Conservation (phyloP, 2,797 vertebrate species). For the Poecilia wingei region DNA sequence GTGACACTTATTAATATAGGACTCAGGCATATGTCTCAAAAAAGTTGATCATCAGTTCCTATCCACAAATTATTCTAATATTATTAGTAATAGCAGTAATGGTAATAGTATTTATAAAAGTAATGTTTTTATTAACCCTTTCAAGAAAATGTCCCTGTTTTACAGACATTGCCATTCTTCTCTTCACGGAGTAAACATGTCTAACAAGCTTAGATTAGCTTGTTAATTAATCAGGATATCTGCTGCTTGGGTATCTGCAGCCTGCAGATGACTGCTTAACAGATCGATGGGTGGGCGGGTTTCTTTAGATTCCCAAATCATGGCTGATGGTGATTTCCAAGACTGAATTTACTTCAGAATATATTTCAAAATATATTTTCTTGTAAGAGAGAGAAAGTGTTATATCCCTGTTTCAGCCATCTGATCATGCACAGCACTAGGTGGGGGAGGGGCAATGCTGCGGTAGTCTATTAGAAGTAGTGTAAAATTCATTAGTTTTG, state of each 20-base stretch:
- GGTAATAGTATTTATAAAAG: background rate
- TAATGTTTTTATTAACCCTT: background rate
- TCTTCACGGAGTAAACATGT: background rate
- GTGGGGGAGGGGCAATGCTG: background rate
- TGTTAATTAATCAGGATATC: background rate
- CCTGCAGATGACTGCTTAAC: background rate
- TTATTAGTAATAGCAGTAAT: background rate
- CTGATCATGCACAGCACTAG: background rate
- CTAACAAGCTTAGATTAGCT: background rate
- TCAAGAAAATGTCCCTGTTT: background rate
- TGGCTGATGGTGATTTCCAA: background rate
- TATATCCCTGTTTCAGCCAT: background rate
- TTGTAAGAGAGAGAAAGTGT: background rate
- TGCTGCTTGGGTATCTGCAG: background rate
- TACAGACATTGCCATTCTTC: background rate
- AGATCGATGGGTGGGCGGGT: background rate
- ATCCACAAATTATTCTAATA: background rate
- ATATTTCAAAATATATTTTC: background rate
- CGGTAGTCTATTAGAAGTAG: background rate
- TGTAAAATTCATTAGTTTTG: background rate
- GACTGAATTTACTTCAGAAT: background rate
- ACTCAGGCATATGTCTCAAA: background rate
- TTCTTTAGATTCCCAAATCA: background rate
- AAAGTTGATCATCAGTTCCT: background rate
- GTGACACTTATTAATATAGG: background rate